Evolutionary conservation across 2,797 vertebrate genomes (phyloP).

Genomic region (Periparus ater): DNA sequence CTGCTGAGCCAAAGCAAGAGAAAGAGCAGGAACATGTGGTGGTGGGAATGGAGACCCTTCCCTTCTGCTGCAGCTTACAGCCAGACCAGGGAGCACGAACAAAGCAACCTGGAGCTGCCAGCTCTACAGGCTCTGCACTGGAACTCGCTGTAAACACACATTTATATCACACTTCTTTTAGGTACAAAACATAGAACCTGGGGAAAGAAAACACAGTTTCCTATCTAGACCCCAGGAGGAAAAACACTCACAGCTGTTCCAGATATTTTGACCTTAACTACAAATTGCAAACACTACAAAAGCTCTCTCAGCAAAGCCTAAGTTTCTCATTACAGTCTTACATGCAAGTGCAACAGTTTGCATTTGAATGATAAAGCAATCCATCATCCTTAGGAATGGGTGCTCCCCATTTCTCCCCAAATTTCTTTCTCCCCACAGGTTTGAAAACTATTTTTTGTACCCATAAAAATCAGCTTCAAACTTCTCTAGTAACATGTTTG

Average conservation of each 20-base stretch:
- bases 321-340: not conserved
- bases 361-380: not conserved
- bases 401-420: not conserved
- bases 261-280: not conserved
- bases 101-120: not conserved
- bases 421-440: not conserved
- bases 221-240: not conserved
- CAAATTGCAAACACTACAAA: not conserved
- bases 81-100: not conserved
- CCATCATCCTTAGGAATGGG: not conserved
- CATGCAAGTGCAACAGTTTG: not conserved
- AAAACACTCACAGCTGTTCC: not conserved
- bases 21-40: accelerated
- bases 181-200: not conserved
- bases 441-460: not conserved
- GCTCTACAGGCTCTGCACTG: not conserved
- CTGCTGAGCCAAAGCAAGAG: not conserved
- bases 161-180: not conserved
- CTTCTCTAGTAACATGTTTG: not conserved
- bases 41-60: not conserved
- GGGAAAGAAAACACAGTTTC: not conserved
- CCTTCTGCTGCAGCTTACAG: not conserved
- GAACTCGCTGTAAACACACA: not conserved
- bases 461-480: not conserved
- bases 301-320: not conserved